A percentile compares a stretch with the other conserved stretches of the same genome.
Evolutionary conservation across 1,140 invertebrate species (phyloP).

Genomic region (Lasioglossum albipes): DNA sequence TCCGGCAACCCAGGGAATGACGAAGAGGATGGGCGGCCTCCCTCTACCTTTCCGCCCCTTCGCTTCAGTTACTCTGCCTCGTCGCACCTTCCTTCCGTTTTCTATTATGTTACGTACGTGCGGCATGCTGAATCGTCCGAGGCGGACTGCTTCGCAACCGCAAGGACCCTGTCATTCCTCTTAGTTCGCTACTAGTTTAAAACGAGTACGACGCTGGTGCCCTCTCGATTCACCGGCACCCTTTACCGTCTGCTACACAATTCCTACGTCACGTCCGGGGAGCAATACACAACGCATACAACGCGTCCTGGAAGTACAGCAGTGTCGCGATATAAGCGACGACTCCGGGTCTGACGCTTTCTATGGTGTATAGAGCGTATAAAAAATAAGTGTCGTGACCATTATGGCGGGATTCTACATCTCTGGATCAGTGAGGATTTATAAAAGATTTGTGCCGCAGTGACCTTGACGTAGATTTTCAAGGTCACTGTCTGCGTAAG

Average conservation of each 20-base stretch:
- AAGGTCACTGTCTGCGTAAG: too few species aligned
- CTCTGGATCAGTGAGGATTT: too few species aligned
- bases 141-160: background rate
- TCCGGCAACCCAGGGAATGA: constrained; percentile 58
- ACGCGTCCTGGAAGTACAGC: background rate
- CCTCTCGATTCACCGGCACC: too few species aligned
- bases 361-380: too few species aligned
- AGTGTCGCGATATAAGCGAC: background rate
- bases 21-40: constrained; percentile 50
- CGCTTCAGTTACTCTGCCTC: constrained; percentile 46
- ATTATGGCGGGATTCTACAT: too few species aligned
- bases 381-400: too few species aligned
- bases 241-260: too few species aligned
- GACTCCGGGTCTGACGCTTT: too few species aligned
- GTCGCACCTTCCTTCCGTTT: constrained; percentile 57
- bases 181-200: constrained; percentile 11
- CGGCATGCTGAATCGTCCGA: constrained; percentile 34
- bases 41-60: background rate
- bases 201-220: background rate
- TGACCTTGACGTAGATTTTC: too few species aligned
- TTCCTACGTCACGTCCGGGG: too few species aligned
- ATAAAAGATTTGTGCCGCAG: too few species aligned
- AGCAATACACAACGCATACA: too few species aligned
- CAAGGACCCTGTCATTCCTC: constrained; percentile 12
- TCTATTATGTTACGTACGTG: constrained; percentile 62